Evolutionary conservation across 2,888 invertebrate species (phyloP), one percentile per base, ranked within the genome.

Genomic region (Ectemnius continuus): DNA sequence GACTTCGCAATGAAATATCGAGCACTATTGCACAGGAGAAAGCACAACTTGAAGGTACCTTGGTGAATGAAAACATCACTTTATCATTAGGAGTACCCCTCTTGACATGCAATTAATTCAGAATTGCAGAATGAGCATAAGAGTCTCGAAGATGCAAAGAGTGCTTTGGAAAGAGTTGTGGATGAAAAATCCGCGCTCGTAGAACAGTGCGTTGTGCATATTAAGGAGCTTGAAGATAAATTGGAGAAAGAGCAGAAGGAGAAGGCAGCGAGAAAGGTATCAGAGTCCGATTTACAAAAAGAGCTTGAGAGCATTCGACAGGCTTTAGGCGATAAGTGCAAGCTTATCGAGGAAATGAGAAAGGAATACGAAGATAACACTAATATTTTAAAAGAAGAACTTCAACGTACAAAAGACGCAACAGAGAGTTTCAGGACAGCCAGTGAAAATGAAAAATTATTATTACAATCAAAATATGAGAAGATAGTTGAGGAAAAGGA

Each of bases 1-100:
- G 93, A 85, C 92, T 94, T 61, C 93, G 93, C 79, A 91, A 91
- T 81, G 93, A 93, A 81, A 85, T 92, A 47, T 92, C 92, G 80
- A 90, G 89, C 75, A 92, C 91, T 20, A 65, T 75, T 2, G 70
- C 67, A 64, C 76, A 75, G 45, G 82, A 80, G 11, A 83, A 83
- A 28, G 74, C 60, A 26, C 76, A 82, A 28, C 66, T 83, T 14
- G 76, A 83, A 82, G 86, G 87, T 87, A 77, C 23, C 6, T 47
- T 13, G 5, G 8, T 16, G 47, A 45, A 46, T 46, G 20, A 60
- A 36, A 28, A 16, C 14, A 11, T 63, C 16, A 52, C 52, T 52
- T 14, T 52, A 16, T 52, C 13, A 47, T 45, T 52, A 26, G 16
- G 0, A 11, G 16, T 11, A 28, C 0, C 36, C 4, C 11, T 28